Base-by-base conservation (phyloP, 2,113 vertebrate genomes). In the Tragelaphus imberbis region DNA sequence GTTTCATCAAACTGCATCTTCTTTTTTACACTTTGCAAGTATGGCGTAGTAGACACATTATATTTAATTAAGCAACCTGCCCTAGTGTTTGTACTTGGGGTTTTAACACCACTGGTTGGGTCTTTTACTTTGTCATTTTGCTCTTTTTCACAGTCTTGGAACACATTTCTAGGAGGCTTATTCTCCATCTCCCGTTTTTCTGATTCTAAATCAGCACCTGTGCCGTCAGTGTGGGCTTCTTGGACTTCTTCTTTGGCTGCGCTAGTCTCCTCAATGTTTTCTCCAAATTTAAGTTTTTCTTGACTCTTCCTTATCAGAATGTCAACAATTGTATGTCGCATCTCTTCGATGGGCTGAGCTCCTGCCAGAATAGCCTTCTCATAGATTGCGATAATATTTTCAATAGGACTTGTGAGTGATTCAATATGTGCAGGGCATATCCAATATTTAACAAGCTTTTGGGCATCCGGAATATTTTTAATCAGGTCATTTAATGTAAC, bases 11-110 rank as follows among this genome's bases (percentile, higher is more conserved):
- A 84, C 49, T 98, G 97, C 11, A 99, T 98, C 81, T 98, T 99
- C 97, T 98, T 99, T 98, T 98, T 99, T 15, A 99, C 94, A 84
- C 99, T 99, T 95, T 99, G 99, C 58, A 99, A 98, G 95, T 98
- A 98, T 0, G 99, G 99, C 0, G 99, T 99, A 0, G 98, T 99
- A 96, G 98, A 99, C n/a, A 99, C 98, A 58, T 98, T 99, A 97
- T 98, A 99, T 95, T 98, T 99, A 58, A 99, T 98, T 15, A 99
- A 88, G 5, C 98, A 99, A 10, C 98, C 98, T 1, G 97, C 94
- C 11, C 95, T 96, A 47, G 95, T 96, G 91, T 98, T 97, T 81
- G 98, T 98, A 79, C 96, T 97, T 7, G 98, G 98, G 0, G 98
- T 98, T 94, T 98, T 97, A 75, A 90, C 25, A 49, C 61, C 55